Percentiles rank a stretch among this genome's conserved stretches.
phyloP scores from a whole-genome alignment of 1,140 invertebrate species.

The Bombus pascuorum region DNA sequence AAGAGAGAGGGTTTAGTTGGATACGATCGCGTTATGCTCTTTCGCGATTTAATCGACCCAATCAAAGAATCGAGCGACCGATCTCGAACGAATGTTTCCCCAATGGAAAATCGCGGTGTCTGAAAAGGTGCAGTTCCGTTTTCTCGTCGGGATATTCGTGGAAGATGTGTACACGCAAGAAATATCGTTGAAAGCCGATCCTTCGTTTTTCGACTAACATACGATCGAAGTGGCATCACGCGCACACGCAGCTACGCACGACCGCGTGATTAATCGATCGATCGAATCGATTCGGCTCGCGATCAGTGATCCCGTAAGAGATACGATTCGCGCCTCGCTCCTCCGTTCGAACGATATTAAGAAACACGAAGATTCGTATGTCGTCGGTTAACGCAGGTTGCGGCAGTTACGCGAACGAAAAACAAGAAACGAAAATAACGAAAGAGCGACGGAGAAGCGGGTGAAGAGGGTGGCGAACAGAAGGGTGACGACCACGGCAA shows the following conservation, averaged over 20 bases:
- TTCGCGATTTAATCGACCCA: neutral
- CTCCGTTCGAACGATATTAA: neutral
- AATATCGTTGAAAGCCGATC: neutral
- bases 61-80: conserved; percentile 9
- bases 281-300: neutral
- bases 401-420: neutral
- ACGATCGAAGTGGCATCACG: neutral
- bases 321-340: neutral
- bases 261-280: neutral
- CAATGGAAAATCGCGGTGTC: neutral
- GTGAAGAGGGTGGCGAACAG: neutral
- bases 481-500: conserved; percentile 59
- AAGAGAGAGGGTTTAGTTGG: too few species aligned
- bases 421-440: neutral
- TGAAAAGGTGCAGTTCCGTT: neutral
- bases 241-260: neutral
- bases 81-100: neutral
- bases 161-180: neutral
- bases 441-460: neutral
- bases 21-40: neutral
- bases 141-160: neutral
- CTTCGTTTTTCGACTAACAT: neutral
- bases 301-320: neutral
- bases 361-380: neutral
- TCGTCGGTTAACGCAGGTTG: too few species aligned